phyloP scores from a whole-genome alignment of 2,888 invertebrate genomes.

The Eupithecia subumbrata region DNA sequence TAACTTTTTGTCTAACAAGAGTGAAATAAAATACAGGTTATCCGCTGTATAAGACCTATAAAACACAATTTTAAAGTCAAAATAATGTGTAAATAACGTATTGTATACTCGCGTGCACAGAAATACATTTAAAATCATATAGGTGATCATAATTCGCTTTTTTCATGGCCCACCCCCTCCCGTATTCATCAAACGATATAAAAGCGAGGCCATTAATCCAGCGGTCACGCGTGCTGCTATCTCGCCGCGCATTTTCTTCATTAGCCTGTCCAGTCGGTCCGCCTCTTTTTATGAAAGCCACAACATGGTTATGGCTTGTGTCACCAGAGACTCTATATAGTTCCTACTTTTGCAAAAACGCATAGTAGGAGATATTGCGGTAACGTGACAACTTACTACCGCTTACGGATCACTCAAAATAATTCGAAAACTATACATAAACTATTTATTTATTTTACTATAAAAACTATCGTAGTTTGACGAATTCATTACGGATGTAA shows the following conservation, averaged over 20 bases:
- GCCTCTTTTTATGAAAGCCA: constrained; percentile 68
- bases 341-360: not conserved
- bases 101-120: not conserved
- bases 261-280: constrained; percentile 81
- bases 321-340: not conserved
- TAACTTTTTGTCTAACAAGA: not conserved
- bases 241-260: constrained; percentile 76
- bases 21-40: not conserved
- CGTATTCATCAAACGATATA: constrained; percentile 38
- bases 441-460: too few relatives aligned
- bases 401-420: not conserved
- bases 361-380: not conserved
- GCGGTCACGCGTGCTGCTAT: constrained; percentile 70
- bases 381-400: not conserved
- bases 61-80: not conserved
- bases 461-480: too few relatives aligned
- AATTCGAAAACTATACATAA: too few relatives aligned
- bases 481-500: too few relatives aligned
- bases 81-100: not conserved
- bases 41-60: too few relatives aligned
- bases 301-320: constrained; percentile 55
- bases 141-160: constrained; percentile 23
- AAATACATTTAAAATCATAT: not conserved
- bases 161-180: constrained; percentile 19
- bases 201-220: constrained; percentile 46